Evolutionary conservation across 1,140 invertebrate species (phyloP), one percentile per base, ranked within the genome.

Genomic region (Onthophagus taurus): DNA sequence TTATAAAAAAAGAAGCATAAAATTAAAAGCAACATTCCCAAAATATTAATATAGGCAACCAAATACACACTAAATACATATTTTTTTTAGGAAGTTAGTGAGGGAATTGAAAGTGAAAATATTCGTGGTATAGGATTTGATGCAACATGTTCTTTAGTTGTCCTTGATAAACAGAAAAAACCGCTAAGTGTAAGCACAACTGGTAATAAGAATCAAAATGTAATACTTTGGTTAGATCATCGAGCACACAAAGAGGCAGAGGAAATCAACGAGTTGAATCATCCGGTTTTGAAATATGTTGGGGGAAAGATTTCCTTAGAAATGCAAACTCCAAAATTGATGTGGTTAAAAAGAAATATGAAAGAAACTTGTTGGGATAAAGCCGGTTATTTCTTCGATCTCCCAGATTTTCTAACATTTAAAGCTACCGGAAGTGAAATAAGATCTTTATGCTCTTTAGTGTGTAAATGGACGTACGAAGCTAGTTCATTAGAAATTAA

Each of bases 151-250:
- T 97, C 92, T 9, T 61, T 97, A 30, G 92, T 93, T 4, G 83
- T 80, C 14, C 49, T 96, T 13, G 87, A 85, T 54, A 64, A 70
- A 52, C 66, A 81, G 50, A 76, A 75, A 14, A 65, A 76, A 33
- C 83, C 91, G 3, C 55, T 92, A 5, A 77, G 83, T 13, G 75
- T 92, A 0, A 89, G 80, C 67, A 74, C 74, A 31, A 74, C 76
- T 55, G 81, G 83, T 73, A 72, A 68, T 26, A 59, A 76, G 57
- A 69, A 81, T 33, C 82, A 85, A 63, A 94, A 97, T 66, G 73
- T 97, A 17, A 88, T 97, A 21, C 78, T 97, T 66, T 98, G 94
- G 94, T 85, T 97, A 89, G 94, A 98, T 64, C 93, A 97, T 60
- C 69, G 94, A 53, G 93, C 93, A 2, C 67, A 76, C 13, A 61